Evolutionary conservation across 1,140 invertebrate genomes (phyloP).

Genomic region (Gonatopus flavifemur): DNA sequence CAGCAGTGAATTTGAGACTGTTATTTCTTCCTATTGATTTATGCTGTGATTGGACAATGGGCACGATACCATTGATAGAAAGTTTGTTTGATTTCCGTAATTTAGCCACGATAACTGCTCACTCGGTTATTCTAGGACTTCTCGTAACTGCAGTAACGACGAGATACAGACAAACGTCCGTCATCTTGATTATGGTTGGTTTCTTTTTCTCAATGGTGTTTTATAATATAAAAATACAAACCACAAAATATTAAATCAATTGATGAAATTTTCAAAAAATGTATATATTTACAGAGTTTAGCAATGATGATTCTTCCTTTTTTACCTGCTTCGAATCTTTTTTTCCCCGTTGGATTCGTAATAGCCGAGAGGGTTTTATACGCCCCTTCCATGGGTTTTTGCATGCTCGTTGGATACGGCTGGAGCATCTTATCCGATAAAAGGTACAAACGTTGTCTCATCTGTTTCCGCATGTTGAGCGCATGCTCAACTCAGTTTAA

Average conservation of each 20-base stretch:
- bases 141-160: constrained; percentile 68
- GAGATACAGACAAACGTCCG: constrained; percentile 68
- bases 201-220: not conserved
- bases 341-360: constrained; percentile 97
- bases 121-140: constrained; percentile 65
- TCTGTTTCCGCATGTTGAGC: not conserved
- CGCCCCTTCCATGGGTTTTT: constrained; percentile 97
- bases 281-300: constrained; percentile 67
- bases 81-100: constrained; percentile 82
- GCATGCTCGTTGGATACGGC: constrained; percentile 86
- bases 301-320: constrained; percentile 88
- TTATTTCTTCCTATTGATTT: constrained; percentile 85
- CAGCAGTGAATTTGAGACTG: constrained; percentile 88
- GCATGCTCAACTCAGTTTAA: not conserved
- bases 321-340: constrained; percentile 93
- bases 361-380: constrained; percentile 95
- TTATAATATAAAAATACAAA: not conserved
- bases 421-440: constrained; percentile 60
- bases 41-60: constrained; percentile 99
- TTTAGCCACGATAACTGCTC: constrained; percentile 77
- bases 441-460: constrained; percentile 55
- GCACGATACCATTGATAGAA: constrained; percentile 85
- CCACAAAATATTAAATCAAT: too few species aligned
- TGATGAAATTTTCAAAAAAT: not conserved
- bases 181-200: constrained; percentile 79